These are phyloP conservation scores for Anadara kagoshimensis DNA, from an alignment of 1,140 invertebrate species.

Conservation along the genomic window DNA sequence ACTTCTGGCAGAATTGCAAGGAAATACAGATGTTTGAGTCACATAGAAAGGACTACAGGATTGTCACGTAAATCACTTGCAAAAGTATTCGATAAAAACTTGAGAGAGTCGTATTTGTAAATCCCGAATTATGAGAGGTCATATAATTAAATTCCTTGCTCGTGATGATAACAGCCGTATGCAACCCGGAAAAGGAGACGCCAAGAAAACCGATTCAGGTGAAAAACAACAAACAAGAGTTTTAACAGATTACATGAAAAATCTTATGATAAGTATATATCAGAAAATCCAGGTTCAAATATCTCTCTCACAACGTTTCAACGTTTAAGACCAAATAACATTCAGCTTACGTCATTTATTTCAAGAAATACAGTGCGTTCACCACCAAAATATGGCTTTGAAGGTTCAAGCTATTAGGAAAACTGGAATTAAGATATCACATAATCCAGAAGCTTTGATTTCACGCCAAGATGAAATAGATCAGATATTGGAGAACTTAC, in stretches of 20 bases:
- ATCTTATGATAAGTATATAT: constrained; percentile 29
- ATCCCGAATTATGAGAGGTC: constrained; percentile 1
- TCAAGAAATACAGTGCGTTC: constrained; percentile 26
- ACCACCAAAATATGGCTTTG: constrained; percentile 38
- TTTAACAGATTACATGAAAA: constrained; percentile 33
- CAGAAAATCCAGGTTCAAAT: constrained; percentile 28
- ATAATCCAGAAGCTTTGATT: constrained; percentile 23
- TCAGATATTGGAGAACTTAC: background rate
- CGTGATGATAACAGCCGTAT: constrained; percentile 33
- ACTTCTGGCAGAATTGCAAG: background rate
- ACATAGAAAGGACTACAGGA: background rate
- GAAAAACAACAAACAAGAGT: constrained; percentile 20
- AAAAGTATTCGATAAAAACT: constrained; percentile 1
- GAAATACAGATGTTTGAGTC: background rate
- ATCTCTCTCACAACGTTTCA: constrained; percentile 22
- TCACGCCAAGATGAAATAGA: background rate
- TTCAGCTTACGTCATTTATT: constrained; percentile 8
- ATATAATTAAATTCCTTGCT: constrained; percentile 6
- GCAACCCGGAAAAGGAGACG: constrained; percentile 38
- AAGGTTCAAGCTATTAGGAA: constrained; percentile 11
- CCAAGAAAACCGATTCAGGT: background rate
- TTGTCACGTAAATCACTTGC: background rate
- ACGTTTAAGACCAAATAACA: constrained; percentile 19
- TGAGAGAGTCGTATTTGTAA: background rate
- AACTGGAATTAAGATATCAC: constrained; percentile 10